Evolutionary conservation across 2,113 vertebrate species (phyloP).

Genomic region (Glaucomys volans): DNA sequence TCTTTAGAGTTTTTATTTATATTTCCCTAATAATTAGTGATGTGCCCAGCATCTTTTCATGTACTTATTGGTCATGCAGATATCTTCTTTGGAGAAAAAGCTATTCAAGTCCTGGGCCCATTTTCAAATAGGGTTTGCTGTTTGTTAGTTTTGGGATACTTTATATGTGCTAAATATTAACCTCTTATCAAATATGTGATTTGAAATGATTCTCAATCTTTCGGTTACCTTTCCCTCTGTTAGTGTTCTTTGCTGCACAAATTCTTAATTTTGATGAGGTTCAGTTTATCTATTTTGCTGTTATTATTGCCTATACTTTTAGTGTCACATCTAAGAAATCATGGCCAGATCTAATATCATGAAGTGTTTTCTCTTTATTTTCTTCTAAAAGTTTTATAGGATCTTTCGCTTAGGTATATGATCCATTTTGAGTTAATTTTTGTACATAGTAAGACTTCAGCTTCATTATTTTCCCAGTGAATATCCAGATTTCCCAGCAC

Average conservation of each 20-base stretch:
- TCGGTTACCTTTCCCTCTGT: background rate
- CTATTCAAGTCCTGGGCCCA: background rate
- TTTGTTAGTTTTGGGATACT: background rate
- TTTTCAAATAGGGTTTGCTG: background rate
- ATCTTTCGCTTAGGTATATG: background rate
- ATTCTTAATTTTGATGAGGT: background rate
- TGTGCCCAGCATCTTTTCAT: background rate
- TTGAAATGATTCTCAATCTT: background rate
- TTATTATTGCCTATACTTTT: background rate
- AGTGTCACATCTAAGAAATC: background rate
- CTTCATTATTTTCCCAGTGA: constrained; percentile 1
- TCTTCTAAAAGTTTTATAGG: background rate
- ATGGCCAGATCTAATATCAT: background rate
- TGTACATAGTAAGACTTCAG: background rate
- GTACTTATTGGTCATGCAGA: background rate
- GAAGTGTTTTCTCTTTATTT: background rate
- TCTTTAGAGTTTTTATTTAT: background rate
- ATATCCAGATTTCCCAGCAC: background rate
- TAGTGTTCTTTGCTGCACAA: background rate
- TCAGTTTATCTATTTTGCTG: background rate
- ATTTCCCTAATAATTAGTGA: background rate
- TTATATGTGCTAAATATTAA: background rate
- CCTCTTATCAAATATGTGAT: background rate
- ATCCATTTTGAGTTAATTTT: background rate
- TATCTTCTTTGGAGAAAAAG: background rate